phyloP scores from a whole-genome alignment of 2,797 vertebrate genomes.

The Crenichthys baileyi region DNA sequence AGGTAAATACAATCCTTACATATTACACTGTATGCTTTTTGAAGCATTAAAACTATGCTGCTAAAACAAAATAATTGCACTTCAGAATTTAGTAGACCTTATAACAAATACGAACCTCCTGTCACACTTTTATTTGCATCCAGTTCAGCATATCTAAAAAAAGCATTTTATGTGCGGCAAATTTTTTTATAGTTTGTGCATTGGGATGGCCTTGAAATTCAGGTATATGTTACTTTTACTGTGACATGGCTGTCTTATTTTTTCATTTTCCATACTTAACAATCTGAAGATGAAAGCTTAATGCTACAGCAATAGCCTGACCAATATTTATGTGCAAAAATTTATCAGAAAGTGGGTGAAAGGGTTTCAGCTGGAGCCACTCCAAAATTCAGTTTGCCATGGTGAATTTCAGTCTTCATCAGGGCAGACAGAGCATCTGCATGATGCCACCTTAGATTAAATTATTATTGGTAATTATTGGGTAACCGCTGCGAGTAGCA shows the following conservation, averaged over 20 bases:
- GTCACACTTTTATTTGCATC: neutral
- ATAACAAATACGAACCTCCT: neutral
- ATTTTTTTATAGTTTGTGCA: neutral
- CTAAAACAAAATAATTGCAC: neutral
- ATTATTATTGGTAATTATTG: neutral
- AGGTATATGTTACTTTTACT: neutral
- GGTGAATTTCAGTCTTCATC: neutral
- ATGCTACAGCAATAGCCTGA: neutral
- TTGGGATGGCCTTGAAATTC: neutral
- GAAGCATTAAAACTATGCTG: neutral
- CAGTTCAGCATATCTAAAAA: neutral
- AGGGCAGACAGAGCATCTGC: neutral
- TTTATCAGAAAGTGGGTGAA: neutral
- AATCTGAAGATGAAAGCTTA: neutral
- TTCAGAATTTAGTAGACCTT: neutral
- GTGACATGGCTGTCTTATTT: neutral
- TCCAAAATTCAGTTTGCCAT: neutral
- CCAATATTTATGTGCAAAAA: neutral
- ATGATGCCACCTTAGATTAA: neutral
- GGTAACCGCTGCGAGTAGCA: neutral
- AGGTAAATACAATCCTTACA: neutral
- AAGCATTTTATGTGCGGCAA: neutral
- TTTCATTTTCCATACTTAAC: neutral
- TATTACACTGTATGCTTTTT: neutral
- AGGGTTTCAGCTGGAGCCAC: neutral